A percentile compares a stretch with the other conserved stretches of the same genome.
Conservation (phyloP, 2,113 vertebrate genomes). For the Epinephelus fuscoguttatus region DNA sequence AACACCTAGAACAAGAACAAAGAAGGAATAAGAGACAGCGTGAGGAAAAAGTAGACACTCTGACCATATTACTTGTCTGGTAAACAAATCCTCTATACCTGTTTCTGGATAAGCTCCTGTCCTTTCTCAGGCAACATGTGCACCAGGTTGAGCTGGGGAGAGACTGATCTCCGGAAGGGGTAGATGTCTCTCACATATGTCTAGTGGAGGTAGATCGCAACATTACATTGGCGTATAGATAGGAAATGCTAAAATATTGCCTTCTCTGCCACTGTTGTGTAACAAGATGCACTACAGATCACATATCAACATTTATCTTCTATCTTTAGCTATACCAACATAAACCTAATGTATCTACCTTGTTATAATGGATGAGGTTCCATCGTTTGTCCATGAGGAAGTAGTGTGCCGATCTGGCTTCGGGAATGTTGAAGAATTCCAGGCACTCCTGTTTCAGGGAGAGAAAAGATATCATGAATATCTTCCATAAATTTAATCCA, state of each 20-base stretch:
- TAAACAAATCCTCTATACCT: conserved; percentile 59
- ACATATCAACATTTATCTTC: background rate
- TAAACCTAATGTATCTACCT: conserved; percentile 75
- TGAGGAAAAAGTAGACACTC: background rate
- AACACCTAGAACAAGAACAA: conserved; percentile 88
- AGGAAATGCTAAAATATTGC: background rate
- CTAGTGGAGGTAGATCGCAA: conserved; percentile 74
- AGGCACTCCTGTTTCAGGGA: conserved; percentile 90
- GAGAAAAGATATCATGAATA: background rate
- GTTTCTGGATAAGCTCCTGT: conserved; percentile 98
- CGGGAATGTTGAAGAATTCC: conserved; percentile 99
- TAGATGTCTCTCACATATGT: conserved; percentile 98
- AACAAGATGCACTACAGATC: background rate
- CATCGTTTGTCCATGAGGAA: conserved; percentile 99
- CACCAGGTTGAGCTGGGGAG: conserved; percentile 97
- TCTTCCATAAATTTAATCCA: background rate
- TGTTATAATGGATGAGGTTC: conserved; percentile 99
- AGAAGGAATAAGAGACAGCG: background rate
- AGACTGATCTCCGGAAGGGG: conserved; percentile 97
- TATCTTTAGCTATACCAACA: background rate
- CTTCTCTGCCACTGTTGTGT: background rate
- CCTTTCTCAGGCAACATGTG: conserved; percentile 98
- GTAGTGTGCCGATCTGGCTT: conserved; percentile 95
- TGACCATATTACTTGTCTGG: background rate
- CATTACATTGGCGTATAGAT: background rate